Base-by-base conservation (phyloP, 2,113 vertebrate species). In the Pterophyllum scalare region DNA sequence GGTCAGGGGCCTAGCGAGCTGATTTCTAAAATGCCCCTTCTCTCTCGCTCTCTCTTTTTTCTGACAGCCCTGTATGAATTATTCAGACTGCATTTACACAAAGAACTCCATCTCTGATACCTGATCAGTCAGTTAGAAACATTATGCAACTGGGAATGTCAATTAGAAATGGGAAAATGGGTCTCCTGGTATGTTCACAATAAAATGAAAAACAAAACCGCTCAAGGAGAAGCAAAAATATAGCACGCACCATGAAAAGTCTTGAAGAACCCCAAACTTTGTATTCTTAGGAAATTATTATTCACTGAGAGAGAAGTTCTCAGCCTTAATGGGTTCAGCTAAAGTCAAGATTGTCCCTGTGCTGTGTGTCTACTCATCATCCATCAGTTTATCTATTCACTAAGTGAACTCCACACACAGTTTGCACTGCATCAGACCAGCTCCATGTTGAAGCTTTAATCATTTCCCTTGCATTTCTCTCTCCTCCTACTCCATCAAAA, bases 31-130 rank as follows among this genome's bases (percentile, higher is more conserved):
- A 95, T 91, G 90, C 92, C 89, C 88, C 92, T 83, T 94, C 87
- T 89, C 88, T 85, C 84, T 83, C 83, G 86, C 89, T 78, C 91
- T 88, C 89, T 90, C 89, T 92, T 67, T 67, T 67, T 67, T 67
- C 91, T 94, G 95, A 95, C 94, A 93, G 94, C 80, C 86, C 70
- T 65, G 52, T 89, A 95, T 96, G 94, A 96, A 96, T 96, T 92
- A 96, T 96, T 95, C 95, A 96, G 62, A 75, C 83, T 92, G 93
- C 93, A 95, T 96, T 96, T 96, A 95, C 93, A 95, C 93, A 95
- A 94, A 95, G 94, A 95, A 95, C 90, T 95, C 92, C 89, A 93
- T 95, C 93, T 94, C 92, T 89, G 94, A 95, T 95, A 92, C 93
- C 94, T 94, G 94, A 95, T 94, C 94, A 95, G 94, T 94, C 93